These are phyloP conservation scores for Chironomus striatipennis DNA, from an alignment of 1,140 invertebrate species.

Conservation along the genomic window DNA sequence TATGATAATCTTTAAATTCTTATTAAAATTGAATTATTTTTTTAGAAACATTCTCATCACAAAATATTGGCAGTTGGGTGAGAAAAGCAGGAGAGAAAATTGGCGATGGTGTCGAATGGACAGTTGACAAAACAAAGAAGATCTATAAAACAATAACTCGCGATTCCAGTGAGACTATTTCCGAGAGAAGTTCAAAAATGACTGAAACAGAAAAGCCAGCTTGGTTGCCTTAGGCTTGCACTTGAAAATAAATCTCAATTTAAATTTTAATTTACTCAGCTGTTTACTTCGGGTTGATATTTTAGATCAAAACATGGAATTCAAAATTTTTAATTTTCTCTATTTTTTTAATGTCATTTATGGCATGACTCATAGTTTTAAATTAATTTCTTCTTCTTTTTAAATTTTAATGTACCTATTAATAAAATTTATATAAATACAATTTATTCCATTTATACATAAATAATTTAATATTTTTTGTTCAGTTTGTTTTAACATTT, in stretches of 20 bases:
- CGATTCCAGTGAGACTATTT: background rate
- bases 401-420: background rate
- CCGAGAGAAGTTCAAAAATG: background rate
- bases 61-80: conserved; percentile 58
- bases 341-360: conserved; percentile 1
- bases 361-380: background rate
- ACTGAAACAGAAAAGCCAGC: background rate
- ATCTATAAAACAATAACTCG: background rate
- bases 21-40: no score
- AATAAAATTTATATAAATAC: conserved; percentile 10
- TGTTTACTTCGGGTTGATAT: background rate
- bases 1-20: no score
- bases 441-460: background rate
- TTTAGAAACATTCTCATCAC: conserved; percentile 57
- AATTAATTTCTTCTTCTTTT: background rate
- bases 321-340: background rate
- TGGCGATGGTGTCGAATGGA: conserved; percentile 47
- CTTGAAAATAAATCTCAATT: no score
- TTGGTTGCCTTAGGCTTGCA: background rate
- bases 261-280: no score
- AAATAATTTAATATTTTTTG: no score
- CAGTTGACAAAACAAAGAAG: conserved; percentile 43
- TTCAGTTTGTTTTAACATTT: no score
- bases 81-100: conserved; percentile 62
- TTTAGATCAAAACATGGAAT: background rate